Base-by-base conservation (phyloP, 2,113 vertebrate genomes). In the Recurvirostra avosetta region DNA sequence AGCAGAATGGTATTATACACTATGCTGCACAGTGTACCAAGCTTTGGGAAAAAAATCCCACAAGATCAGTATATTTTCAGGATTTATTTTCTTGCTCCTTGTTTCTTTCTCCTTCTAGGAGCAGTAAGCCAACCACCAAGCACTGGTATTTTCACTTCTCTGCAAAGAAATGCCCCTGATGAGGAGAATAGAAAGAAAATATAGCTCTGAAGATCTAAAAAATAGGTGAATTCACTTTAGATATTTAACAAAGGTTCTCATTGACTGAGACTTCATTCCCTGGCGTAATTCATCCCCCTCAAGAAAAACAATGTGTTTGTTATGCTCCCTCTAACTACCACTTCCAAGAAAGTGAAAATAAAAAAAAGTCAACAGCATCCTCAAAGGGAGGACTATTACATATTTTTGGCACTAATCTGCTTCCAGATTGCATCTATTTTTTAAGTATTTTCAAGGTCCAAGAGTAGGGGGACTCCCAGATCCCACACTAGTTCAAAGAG, bases 371-470 rank as follows among this genome's bases (percentile, higher is more conserved):
- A 81, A 82, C 32, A 47, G 58, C 75, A 93, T 91, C 84, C 89
- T 94, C 93, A 94, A 86, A 90, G 94, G 90, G 93, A 94, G 88
- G 83, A 86, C 75, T 90, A 52, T 87, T 94, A 85, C 47, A 56
- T 85, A 81, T 68, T 94, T 97, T 95, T 93, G 61, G 96, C 92
- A 94, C 47, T 49, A 55, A 88, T 73, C 93, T 93, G 36, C 80
- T 96, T 96, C 95, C 92, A 97, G 93, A 97, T 95, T 90, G 74
- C 70, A 85, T 97, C 65, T 96, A 87, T 84, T 93, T 95, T 94
- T 95, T 74, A 97, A 97, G 92, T 89, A 86, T 94, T 98, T 97
- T 98, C 94, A 98, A 97, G 96, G 87, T 91, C 91, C 67, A 86
- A 58, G 74, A 50, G 53, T 87, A 92, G 45, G 49, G 72, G 78